Evolutionary conservation across 2,113 vertebrate species (phyloP), one percentile per base, ranked within the genome.

Genomic region (Montifringilla adamsi): DNA sequence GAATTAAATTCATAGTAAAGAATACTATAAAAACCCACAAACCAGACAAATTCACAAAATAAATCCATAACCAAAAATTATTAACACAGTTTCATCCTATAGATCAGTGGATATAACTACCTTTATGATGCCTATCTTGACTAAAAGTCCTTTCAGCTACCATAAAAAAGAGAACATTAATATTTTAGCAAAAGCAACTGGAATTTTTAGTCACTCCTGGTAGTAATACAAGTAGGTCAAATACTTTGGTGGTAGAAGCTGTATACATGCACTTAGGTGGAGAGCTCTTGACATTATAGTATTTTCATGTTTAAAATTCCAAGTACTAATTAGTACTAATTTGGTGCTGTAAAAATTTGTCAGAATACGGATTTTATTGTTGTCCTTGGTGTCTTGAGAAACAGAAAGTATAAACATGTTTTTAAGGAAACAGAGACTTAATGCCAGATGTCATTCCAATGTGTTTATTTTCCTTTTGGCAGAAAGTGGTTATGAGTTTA

Each of bases 391-490:
- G 66, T 91, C 41, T 66, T 87, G 81, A 82, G 70, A 89, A 92
- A 87, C 73, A 89, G 66, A 95, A 95, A 89, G 77, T 62, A 58
- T 6, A 87, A 90, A 52, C 53, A 22, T 96, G 55, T 95, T 95
- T 95, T 93, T 94, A 89, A 85, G 78, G 63, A 91, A 95, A 91
- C 78, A 91, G 80, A 84, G 63, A 69, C 41, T 73, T 85, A 37
- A 35, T 73, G 58, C 95, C 94, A 97, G 77, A 89, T 91, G 70
- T 76, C 87, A 84, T 96, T 94, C 69, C 77, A 39, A 53, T 89
- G 87, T 84, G 95, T 94, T 89, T 94, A 79, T 95, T 95, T 94
- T 92, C 92, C 74, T 85, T 47, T 72, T 95, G 93, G 81, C 46
- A 0, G 53, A 79, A 84, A 91, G 52, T 60, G 27, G 18, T 89